Base-by-base conservation (phyloP, 2,888 invertebrate genomes). In the Sialis fuliginosa region DNA sequence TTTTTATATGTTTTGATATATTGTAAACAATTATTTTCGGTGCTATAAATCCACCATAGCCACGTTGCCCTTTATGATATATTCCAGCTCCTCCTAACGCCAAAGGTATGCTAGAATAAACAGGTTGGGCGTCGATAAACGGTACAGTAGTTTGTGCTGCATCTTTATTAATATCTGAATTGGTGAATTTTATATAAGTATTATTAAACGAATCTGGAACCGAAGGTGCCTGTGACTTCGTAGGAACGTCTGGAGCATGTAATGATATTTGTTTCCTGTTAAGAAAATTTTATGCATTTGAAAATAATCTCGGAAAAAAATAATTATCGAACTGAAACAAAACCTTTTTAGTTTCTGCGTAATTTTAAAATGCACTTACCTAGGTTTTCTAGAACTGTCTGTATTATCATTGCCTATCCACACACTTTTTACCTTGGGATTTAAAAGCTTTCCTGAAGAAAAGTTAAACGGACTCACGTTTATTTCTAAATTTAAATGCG, bases 371-470 rank as follows among this genome's bases (percentile, higher is more conserved):
- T 7, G 37, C n/a, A 34, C 56, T 55, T 61, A 79, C 80, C 81
- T 75, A 33, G 77, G 77, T 35, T 57, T 66, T 0, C 65, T 65
- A 2, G 61, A 57, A 8, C 77, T 69, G 54, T 85, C 85, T 0
- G 90, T 89, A 58, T 85, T 84, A 58, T 86, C 85, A 57, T 89
- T 89, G 53, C 86, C 81, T 52, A 81, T 73, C 90, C 90, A 91
- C 44, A 75, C 70, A 57, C 81, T 84, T 53, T 73, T 75, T 6
- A 62, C 62, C 33, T 71, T 66, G 0, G 78, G 75, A n/a, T 71
- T 65, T 8, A 70, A 59, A 12, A 91, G 66, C 56, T 72, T 66
- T 1, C 89, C 90, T 2, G 75, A 78, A 4, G 77, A 75, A 59
- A 83, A 89, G 63, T 87, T 79, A 59, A 87, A 85, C 13, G 83